A percentile compares a stretch with the other conserved stretches of the same genome.
Conservation (phyloP, 2,797 vertebrate species). For the Intellagama lesueurii region DNA sequence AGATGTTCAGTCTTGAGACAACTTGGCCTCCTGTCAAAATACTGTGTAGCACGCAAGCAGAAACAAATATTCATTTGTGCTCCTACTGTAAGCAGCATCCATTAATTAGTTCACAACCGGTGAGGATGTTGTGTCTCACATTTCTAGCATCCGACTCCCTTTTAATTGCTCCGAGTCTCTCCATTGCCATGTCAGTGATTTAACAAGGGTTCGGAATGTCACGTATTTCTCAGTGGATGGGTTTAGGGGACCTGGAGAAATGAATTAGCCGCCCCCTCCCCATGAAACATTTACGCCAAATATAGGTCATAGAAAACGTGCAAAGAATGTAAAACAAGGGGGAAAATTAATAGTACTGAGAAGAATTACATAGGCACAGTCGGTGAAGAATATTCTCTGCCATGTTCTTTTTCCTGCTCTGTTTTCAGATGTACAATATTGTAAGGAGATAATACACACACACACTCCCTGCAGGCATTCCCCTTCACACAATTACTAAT, state of each 20-base stretch:
- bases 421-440: slow-evolving; percentile 11
- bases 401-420: not conserved
- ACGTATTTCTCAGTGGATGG: slow-evolving; percentile 47
- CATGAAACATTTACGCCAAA: not conserved
- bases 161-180: slow-evolving; percentile 49
- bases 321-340: not conserved
- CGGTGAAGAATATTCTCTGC: not conserved
- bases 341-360: slow-evolving; percentile 6
- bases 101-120: slow-evolving; percentile 37
- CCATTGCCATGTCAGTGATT: slow-evolving; percentile 25
- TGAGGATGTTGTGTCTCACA: slow-evolving; percentile 46
- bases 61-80: slow-evolving; percentile 62
- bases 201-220: slow-evolving; percentile 37
- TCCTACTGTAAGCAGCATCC: slow-evolving; percentile 53
- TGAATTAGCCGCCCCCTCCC: not conserved
- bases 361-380: not conserved
- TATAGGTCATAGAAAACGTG: slow-evolving; percentile 38
- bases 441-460: not conserved
- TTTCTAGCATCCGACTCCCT: slow-evolving; percentile 46
- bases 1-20: slow-evolving; percentile 62
- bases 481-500: not conserved
- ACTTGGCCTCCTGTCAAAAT: slow-evolving; percentile 71
- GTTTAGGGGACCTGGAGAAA: slow-evolving; percentile 13
- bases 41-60: slow-evolving; percentile 63
- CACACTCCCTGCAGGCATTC: not conserved